Evolutionary conservation across 2,888 invertebrate genomes (phyloP).

Genomic region (Drosophila maculinotata): DNA sequence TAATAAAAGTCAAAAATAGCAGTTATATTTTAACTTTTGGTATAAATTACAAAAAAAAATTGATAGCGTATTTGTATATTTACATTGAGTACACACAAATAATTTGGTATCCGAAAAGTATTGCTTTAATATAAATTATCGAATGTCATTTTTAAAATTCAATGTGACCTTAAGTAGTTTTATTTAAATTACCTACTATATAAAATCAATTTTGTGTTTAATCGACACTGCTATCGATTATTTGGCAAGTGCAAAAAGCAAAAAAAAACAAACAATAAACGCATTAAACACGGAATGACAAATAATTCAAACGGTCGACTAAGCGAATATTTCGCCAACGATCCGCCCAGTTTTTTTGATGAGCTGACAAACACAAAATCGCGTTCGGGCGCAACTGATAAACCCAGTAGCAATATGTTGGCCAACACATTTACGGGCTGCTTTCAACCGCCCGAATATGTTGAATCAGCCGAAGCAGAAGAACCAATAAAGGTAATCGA

Average conservation of each 20-base stretch:
- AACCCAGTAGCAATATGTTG: conserved; percentile 50
- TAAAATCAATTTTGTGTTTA: conserved; percentile 1
- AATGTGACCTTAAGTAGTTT: too few species aligned
- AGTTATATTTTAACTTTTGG: too few species aligned
- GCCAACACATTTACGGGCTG: conserved; percentile 79
- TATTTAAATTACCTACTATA: too few species aligned
- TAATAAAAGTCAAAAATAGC: too few species aligned
- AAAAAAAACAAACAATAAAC: conserved; percentile 28
- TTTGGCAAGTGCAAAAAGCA: conserved; percentile 9
- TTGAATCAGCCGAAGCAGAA: conserved; percentile 75
- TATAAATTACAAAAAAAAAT: too few species aligned
- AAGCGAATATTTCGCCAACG: conserved; percentile 85
- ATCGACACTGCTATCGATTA: conserved; percentile 29
- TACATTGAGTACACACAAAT: too few species aligned
- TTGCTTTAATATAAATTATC: too few species aligned
- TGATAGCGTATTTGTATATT: too few species aligned
- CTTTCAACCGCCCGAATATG: conserved; percentile 82
- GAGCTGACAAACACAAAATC: conserved; percentile 73
- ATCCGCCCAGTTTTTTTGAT: conserved; percentile 85
- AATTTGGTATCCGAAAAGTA: too few species aligned
- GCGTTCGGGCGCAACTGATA: conserved; percentile 6
- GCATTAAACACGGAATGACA: conserved; percentile 55
- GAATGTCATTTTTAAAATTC: too few species aligned
- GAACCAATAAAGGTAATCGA: conserved; percentile 82
- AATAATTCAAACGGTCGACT: conserved; percentile 67